phyloP scores from a whole-genome alignment of 2,888 invertebrate species.

The Drosophila engyochracea region DNA sequence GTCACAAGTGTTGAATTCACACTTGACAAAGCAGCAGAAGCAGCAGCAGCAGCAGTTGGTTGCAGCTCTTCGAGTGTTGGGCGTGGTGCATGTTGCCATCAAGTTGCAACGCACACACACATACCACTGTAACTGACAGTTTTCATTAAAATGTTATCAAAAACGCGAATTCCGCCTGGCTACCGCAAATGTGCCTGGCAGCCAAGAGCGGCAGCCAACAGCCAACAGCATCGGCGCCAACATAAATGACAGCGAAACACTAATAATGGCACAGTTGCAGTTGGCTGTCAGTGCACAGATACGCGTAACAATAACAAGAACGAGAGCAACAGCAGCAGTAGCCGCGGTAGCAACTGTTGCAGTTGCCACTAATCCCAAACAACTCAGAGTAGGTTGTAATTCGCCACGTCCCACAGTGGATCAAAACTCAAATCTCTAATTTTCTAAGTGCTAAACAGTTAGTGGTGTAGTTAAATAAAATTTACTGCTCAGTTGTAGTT shows the following conservation, averaged over 20 bases:
- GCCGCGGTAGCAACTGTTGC: constrained; percentile 33
- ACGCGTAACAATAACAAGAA: background rate
- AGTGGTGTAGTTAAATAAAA: background rate
- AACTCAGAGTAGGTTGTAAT: constrained; percentile 38
- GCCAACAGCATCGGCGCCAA: constrained; percentile 16
- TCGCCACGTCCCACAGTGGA: constrained; percentile 1
- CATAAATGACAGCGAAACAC: constrained; percentile 67
- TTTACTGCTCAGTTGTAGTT: background rate
- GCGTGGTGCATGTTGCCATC: constrained; percentile 42
- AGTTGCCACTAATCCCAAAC: constrained; percentile 60
- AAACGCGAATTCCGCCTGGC: constrained; percentile 68
- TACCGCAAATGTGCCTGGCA: constrained; percentile 68
- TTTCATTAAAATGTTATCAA: constrained; percentile 83
- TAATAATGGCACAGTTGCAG: constrained; percentile 54
- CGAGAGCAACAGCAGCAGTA: constrained; percentile 11
- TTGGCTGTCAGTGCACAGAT: constrained; percentile 29
- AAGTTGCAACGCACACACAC: constrained; percentile 31
- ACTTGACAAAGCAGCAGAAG: constrained; percentile 73
- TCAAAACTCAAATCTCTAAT: background rate
- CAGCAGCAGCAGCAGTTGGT: constrained; percentile 33
- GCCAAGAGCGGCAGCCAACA: constrained; percentile 10
- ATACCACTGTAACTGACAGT: constrained; percentile 77
- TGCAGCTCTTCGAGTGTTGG: constrained; percentile 29
- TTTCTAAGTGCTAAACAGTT: background rate
- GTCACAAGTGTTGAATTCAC: constrained; percentile 80